Base-by-base conservation (phyloP, 2,888 invertebrate species). In the Aphodius sticticus region DNA sequence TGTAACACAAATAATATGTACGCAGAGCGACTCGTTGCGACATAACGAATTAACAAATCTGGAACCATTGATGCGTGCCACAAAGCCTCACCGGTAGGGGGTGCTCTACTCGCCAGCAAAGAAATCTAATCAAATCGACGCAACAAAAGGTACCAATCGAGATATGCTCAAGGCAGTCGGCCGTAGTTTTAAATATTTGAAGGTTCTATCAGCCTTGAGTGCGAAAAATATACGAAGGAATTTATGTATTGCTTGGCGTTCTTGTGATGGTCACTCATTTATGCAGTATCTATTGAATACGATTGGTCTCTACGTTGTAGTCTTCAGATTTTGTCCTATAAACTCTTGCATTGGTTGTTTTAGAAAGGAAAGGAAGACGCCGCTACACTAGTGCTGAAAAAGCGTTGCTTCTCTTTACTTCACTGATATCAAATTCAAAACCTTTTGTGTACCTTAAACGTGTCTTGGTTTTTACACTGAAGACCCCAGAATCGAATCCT, bases 21-120 rank as follows among this genome's bases (percentile, higher is more conserved):
- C 53, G 53, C 53, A 53, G 53, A 3, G 53, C 7, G 53, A 5
- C 53, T 53, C 12, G 53, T 53, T 53, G 53, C 53, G 53, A 53
- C 53, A 53, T 53, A 53, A 53, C 53, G 53, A 53, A 53, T 53
- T 53, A 53, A 53, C 53, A 53, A 53, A 53, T 53, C 53, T 53
- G 53, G 53, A 53, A 12, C 53, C 53, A 53, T 53, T 53, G 53
- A 53, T 53, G 53, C 53, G 53, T 53, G 53, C 53, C 53, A 53
- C 53, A 53, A 53, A 53, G 53, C 53, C 9, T 12, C 9, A 12
- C 7, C 53, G 53, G 53, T 53, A 53, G 53, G 53, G 53, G 53
- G 53, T 53, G 53, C 53, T 53, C 53, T 53, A 53, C 12, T 53
- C 53, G 53, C 53, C 12, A 7, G 53, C 53, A 53, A 53, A 53